Conservation (phyloP, 35 echinoderm and acorn worm species). For the Lytechinus variegatus region DNA sequence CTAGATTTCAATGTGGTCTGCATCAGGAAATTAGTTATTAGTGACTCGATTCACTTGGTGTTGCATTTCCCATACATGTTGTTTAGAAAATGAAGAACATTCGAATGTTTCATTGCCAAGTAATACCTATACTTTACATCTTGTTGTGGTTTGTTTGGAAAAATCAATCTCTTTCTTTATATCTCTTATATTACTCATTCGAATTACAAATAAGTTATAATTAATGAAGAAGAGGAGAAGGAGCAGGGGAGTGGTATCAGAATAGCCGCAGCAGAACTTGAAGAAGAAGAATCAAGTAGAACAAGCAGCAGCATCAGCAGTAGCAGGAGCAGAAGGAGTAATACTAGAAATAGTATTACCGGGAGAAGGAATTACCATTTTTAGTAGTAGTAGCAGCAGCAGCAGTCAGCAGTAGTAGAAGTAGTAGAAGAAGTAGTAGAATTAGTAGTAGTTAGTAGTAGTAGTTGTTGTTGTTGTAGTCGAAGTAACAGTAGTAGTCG, state of each 20-base stretch:
- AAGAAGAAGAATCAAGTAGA: no score
- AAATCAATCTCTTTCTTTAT: not conserved
- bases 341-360: no score
- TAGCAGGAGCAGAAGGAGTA: no score
- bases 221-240: no score
- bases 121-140: not conserved
- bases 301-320: no score
- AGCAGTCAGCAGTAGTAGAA: not conserved
- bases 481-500: slow-evolving; percentile 21
- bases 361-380: not conserved
- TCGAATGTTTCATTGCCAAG: not conserved
- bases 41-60: not conserved
- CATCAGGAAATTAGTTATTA: not conserved
- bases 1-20: slow-evolving; percentile 17
- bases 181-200: no score
- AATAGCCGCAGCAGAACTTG: no score
- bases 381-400: not conserved
- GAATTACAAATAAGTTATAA: no score
- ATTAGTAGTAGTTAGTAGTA: slow-evolving; percentile 6
- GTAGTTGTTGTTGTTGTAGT: slow-evolving; percentile 22
- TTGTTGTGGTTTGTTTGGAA: not conserved
- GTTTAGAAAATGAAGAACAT: not conserved
- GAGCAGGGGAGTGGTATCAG: no score
- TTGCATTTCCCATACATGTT: not conserved
- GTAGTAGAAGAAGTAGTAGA: not conserved